phyloP scores from a whole-genome alignment of 2,888 invertebrate genomes.

The Melieria picta region DNA sequence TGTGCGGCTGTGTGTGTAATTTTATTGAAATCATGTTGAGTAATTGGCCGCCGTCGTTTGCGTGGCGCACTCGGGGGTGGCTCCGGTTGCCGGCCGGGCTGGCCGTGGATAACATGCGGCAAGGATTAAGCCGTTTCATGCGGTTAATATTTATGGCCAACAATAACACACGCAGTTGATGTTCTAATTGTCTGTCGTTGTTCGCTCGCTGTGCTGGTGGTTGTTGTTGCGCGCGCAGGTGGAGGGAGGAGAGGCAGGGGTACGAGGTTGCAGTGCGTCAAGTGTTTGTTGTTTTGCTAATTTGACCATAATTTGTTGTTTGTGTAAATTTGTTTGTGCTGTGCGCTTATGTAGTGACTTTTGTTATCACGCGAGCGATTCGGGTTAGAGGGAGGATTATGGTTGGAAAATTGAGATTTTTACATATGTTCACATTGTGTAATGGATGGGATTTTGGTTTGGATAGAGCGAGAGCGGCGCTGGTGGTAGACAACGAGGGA shows the following conservation, averaged over 20 bases:
- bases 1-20: conserved; percentile 48
- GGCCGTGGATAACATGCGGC: conserved; percentile 29
- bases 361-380: conserved; percentile 28
- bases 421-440: conserved; percentile 58
- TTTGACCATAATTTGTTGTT: conserved; percentile 56
- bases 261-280: conserved; percentile 41
- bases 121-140: conserved; percentile 58
- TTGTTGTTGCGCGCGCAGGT: neutral
- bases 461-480: too few relatives aligned
- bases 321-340: conserved; percentile 46
- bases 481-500: too few relatives aligned
- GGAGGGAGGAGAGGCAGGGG: conserved; percentile 18
- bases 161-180: conserved; percentile 45
- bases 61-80: conserved; percentile 2
- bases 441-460: too few relatives aligned
- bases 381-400: conserved; percentile 35
- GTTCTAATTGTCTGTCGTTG: conserved; percentile 6
- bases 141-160: conserved; percentile 63
- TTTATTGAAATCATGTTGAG: conserved; percentile 65
- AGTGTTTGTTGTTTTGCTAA: conserved; percentile 56
- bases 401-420: conserved; percentile 45
- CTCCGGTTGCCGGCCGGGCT: conserved; percentile 37
- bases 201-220: neutral
- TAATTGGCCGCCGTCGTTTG: conserved; percentile 52
- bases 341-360: conserved; percentile 22